These are phyloP conservation scores for Drosophila mauritiana DNA, from an alignment of 1,140 invertebrate species.

Conservation along the genomic window DNA sequence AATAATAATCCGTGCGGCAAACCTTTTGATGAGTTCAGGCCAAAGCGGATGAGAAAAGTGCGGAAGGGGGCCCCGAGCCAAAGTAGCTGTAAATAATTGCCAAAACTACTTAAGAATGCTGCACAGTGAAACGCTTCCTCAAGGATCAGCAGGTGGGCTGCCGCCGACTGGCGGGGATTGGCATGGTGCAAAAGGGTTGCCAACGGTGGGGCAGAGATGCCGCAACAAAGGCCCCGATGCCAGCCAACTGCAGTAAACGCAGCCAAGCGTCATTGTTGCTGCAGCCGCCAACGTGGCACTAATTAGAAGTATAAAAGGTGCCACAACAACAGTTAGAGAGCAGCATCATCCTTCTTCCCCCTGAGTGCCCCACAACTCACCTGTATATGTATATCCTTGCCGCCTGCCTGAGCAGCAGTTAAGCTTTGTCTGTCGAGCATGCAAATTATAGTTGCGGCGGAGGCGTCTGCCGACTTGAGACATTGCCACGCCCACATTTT, in stretches of 20 bases:
- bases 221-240: conserved; percentile 65
- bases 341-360: conserved; percentile 24
- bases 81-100: conserved; percentile 83
- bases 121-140: conserved; percentile 71
- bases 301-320: conserved; percentile 83
- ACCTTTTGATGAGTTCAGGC: conserved; percentile 60
- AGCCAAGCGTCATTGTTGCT: conserved; percentile 52
- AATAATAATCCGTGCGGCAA: conserved; percentile 81
- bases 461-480: conserved; percentile 55
- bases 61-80: conserved; percentile 18
- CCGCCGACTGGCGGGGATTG: neutral
- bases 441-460: conserved; percentile 64
- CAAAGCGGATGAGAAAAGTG: conserved; percentile 34
- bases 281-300: conserved; percentile 74
- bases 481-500: conserved; percentile 25
- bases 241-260: conserved; percentile 60
- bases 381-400: neutral
- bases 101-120: conserved; percentile 83
- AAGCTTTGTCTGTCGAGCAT: conserved; percentile 69
- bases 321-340: conserved; percentile 68
- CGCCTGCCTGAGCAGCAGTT: conserved; percentile 25
- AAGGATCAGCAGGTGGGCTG: conserved; percentile 38
- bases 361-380: neutral
- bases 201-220: conserved; percentile 19
- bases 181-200: neutral